A percentile compares a stretch with the other conserved stretches of the same genome.
Conservation (phyloP, 2,888 invertebrate species). For the Agonum fuliginosum region DNA sequence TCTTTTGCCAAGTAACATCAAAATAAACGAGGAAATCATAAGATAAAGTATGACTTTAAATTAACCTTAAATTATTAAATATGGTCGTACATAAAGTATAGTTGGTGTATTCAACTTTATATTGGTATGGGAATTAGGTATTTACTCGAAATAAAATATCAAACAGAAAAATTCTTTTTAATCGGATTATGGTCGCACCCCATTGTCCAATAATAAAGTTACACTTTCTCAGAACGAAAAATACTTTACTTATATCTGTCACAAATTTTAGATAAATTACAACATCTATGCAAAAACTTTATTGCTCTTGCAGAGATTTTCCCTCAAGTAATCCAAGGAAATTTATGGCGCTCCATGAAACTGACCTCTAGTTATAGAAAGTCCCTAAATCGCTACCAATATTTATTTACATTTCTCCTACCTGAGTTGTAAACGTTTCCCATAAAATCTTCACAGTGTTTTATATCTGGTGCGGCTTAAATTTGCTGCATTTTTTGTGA, state of each 20-base stretch:
- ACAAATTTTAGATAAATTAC: background rate
- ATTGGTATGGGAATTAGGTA: too few species aligned
- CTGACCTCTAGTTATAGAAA: conserved; percentile 30
- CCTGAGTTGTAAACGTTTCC: background rate
- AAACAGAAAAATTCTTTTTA: too few species aligned
- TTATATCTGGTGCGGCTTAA: background rate
- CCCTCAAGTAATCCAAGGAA: conserved; percentile 8
- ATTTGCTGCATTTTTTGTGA: conserved; percentile 41
- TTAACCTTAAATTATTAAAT: too few species aligned
- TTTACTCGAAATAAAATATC: too few species aligned
- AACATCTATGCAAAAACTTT: conserved; percentile 25
- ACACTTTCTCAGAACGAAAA: too few species aligned
- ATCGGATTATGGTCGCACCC: too few species aligned
- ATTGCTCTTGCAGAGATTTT: conserved; percentile 1
- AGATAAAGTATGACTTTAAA: too few species aligned
- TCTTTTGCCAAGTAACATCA: too few species aligned
- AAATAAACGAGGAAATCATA: too few species aligned
- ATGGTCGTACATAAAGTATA: too few species aligned
- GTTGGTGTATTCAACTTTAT: too few species aligned
- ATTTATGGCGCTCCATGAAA: conserved; percentile 45
- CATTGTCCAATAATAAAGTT: too few species aligned
- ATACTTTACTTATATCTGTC: background rate
- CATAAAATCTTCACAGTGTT: background rate
- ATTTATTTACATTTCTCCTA: conserved; percentile 18
- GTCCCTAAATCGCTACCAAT: background rate